Evolutionary conservation across 2,797 vertebrate genomes (phyloP), one percentile per base, ranked within the genome.

Genomic region (Denticeps clupeoides): DNA sequence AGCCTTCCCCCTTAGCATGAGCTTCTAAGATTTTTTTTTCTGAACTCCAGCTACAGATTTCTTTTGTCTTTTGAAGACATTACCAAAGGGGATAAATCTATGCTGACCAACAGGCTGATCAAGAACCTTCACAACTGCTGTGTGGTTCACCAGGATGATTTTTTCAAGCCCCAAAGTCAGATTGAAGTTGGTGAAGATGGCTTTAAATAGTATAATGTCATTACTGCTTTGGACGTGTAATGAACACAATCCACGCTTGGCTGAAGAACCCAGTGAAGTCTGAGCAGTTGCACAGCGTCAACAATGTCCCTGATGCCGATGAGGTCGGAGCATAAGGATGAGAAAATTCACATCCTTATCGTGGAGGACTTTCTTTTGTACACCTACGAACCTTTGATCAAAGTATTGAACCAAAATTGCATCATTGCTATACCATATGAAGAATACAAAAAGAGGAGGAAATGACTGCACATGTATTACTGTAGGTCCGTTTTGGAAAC

Each of bases 161-260:
- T 93, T 75, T 92, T 92, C 75, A 90, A 90, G 89, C 87, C 89
- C 71, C 89, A 89, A 71, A 90, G 92, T 82, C 83, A 94, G 77
- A 93, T 93, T 80, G 77, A 85, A 83, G 82, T 90, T 81, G 83
- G 68, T 65, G 88, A 90, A 83, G 89, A 89, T 88, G 91, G 91
- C 67, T 94, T 92, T 83, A 94, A 92, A 77, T 91, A 92, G 84
- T 94, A 91, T 12, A 89, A 94, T 79, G 90, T 94, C 61, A 84
- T 93, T 18, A 79, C 77, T 68, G 83, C 90, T 24, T 49, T 94
- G 79, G 91, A 93, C 70, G 91, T 92, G 87, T 94, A 89, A 87
- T 93, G 89, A 88, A 77, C 62, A 93, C 89, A 12, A 90, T 94
- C 75, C 79, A 80, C 0, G 88, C 81, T 5, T 94, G 90, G 90